A percentile compares a stretch with the other conserved stretches of the same genome.
Conservation (phyloP, 2,797 vertebrate species). For the Characodon lateralis region DNA sequence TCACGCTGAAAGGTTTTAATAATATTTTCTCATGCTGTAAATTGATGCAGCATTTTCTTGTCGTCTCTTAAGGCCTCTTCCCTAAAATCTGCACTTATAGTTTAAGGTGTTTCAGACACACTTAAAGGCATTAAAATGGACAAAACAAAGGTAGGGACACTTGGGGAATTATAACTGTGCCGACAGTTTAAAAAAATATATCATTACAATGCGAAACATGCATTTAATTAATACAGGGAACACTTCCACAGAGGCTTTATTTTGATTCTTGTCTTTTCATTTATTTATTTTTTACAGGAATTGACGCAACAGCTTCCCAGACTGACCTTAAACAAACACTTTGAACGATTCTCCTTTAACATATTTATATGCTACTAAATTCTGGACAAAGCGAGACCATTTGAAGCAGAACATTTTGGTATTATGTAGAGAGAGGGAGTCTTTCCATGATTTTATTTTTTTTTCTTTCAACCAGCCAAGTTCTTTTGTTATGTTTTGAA, state of each 20-base stretch:
- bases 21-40: not conserved
- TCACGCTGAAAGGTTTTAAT: not conserved
- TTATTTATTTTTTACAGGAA: not conserved
- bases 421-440: not conserved
- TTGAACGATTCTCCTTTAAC: not conserved
- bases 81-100: not conserved
- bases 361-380: not conserved
- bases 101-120: not conserved
- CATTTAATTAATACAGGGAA: not conserved
- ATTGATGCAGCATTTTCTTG: not conserved
- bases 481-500: too few relatives aligned
- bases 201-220: not conserved
- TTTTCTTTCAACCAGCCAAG: too few relatives aligned
- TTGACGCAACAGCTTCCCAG: not conserved
- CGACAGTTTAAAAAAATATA: not conserved
- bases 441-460: too few relatives aligned
- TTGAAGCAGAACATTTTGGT: not conserved
- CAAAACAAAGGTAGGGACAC: not conserved
- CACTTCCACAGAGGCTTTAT: not conserved
- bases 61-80: too few relatives aligned
- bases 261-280: constrained; percentile 1
- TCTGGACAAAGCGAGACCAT: not conserved
- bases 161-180: not conserved
- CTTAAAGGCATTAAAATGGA: not conserved
- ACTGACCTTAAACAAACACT: not conserved